Base-by-base conservation (phyloP, 1,140 invertebrate species). In the Anthonomus grandis region DNA sequence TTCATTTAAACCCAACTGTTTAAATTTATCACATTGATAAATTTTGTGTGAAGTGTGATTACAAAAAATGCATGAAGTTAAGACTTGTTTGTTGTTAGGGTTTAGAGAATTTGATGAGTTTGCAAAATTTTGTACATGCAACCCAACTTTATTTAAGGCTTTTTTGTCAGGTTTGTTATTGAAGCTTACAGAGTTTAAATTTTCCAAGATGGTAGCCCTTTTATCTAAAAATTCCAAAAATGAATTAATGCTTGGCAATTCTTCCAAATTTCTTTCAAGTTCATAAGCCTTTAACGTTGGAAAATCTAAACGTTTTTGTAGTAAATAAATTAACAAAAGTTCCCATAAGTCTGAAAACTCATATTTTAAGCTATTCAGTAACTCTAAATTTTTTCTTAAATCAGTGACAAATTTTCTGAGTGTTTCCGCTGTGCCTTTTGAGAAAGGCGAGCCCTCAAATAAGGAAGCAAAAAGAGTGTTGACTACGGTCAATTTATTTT, bases 11-110 rank as follows among this genome's bases (percentile, higher is more conserved):
- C 4, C 4, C 15, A 55, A 47, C 4, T 23, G 8, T 18, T 23
- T 36, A 37, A 31, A 56, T 46, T 37, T 1, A 19, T 25, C 3
- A 24, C 21, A 42, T 21, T 5, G n/a, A 18, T 44, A 34, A 56
- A 56, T 48, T 37, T 17, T 47, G 53, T 53, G 42, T 22, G 22
- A n/a, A 9, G n/a, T 24, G 3, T 45, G 8, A 19, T 21, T 47
- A 18, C 53, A 56, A 21, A 37, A 46, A 13, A 31, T 18, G 36
- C 52, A 55, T 37, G 38, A 15, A 15, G 19, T 6, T 9, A 27
- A 47, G 22, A n/a, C 23, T n/a, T 27, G 5, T 6, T 27, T 47
- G 45, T 6, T 4, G 15, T 44, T 19, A 9, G 4, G 25, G 25
- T 4, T 44, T 17, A 44, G 41, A 21, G 21, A 17, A 44, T n/a